Conservation (phyloP, 1,140 invertebrate genomes). For the Alviniconcha marisindica region DNA sequence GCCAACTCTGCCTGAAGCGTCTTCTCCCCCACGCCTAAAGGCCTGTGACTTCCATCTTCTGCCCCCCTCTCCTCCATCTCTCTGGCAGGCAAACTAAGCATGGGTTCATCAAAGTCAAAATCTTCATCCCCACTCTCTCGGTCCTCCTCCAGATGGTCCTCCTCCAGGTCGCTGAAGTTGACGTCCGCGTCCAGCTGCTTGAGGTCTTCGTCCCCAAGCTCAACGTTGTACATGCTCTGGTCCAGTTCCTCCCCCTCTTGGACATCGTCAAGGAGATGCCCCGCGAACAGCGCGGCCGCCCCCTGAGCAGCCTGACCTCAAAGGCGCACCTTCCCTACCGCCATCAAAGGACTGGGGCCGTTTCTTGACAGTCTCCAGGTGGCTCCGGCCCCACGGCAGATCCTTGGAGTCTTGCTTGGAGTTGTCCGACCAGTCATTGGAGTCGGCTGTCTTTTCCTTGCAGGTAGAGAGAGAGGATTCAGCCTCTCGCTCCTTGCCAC, state of each 20-base stretch:
- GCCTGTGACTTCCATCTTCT: background rate
- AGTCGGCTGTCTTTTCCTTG: constrained; percentile 25
- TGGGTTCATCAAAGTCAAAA: constrained; percentile 29
- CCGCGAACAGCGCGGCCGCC: constrained; percentile 33
- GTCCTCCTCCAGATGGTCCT: constrained; percentile 37
- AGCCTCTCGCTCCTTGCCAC: background rate
- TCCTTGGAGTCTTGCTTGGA: constrained; percentile 45
- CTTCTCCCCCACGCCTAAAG: background rate
- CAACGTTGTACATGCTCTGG: constrained; percentile 56
- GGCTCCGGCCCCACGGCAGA: constrained; percentile 29
- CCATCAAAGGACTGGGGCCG: constrained; percentile 23
- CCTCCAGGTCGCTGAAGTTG: constrained; percentile 62
- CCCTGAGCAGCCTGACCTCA: constrained; percentile 21
- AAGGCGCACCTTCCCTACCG: background rate
- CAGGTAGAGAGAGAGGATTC: background rate
- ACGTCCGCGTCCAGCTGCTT: constrained; percentile 60
- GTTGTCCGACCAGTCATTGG: constrained; percentile 30
- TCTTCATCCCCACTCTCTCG: constrained; percentile 34
- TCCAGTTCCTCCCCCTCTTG: constrained; percentile 56
- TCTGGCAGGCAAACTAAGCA: constrained; percentile 16
- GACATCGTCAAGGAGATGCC: constrained; percentile 37
- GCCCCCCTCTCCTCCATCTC: background rate
- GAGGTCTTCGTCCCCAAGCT: constrained; percentile 62
- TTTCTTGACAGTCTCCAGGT: constrained; percentile 55
- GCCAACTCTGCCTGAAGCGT: constrained; percentile 1